Conservation (phyloP, 2,113 vertebrate species). For the Psilopsiagon aymara region DNA sequence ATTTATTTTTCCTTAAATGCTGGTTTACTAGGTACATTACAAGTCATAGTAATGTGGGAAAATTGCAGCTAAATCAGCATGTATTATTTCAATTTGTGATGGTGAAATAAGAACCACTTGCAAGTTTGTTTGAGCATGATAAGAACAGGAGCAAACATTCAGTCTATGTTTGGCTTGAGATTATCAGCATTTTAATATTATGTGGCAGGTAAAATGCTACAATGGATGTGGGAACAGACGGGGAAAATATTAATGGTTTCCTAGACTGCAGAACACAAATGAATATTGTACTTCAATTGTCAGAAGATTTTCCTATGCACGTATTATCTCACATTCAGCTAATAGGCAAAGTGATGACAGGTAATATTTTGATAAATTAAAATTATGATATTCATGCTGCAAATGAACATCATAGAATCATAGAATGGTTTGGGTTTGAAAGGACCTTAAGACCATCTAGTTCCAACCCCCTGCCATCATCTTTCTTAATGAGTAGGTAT, state of each 20-base stretch:
- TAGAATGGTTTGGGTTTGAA: neutral
- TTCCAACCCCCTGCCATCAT: neutral
- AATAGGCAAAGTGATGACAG: neutral
- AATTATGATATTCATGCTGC: neutral
- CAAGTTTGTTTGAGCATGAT: constrained; percentile 1
- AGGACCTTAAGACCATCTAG: neutral
- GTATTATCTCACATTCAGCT: neutral
- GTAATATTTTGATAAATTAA: neutral
- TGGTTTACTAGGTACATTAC: neutral
- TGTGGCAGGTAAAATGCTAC: neutral
- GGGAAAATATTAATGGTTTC: neutral
- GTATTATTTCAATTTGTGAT: neutral
- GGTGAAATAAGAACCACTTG: neutral
- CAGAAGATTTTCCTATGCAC: neutral
- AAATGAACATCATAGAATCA: neutral
- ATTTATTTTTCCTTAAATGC: neutral
- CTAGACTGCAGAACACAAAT: neutral
- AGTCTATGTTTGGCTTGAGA: neutral
- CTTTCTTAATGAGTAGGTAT: neutral
- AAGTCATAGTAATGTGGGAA: neutral
- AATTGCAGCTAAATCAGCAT: neutral
- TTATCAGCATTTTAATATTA: neutral
- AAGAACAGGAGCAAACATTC: constrained; percentile 18
- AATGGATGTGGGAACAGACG: neutral
- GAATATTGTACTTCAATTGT: neutral